Percentiles rank a stretch among this genome's conserved stretches.
These are phyloP conservation scores for Drosophila triauraria DNA, from an alignment of 1,140 invertebrate species.

Conservation along the genomic window DNA sequence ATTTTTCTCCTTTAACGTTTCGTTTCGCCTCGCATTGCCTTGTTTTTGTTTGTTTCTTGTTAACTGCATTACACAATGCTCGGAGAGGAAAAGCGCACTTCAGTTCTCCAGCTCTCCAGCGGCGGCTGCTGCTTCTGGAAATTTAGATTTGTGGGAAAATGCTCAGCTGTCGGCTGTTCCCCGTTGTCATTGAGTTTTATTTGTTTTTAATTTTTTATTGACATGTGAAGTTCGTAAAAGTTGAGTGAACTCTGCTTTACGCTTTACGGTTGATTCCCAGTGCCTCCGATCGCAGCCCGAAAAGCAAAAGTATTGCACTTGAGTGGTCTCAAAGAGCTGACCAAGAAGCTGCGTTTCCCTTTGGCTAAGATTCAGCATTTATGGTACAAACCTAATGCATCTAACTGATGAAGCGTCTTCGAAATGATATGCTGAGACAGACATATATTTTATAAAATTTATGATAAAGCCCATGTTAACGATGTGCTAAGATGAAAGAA, in stretches of 20 bases:
- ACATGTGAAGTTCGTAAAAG: slow-evolving; percentile 81
- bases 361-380: slow-evolving; percentile 17
- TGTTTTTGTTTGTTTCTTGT: slow-evolving; percentile 76
- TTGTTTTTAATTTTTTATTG: slow-evolving; percentile 83
- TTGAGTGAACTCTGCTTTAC: slow-evolving; percentile 71
- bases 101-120: slow-evolving; percentile 3
- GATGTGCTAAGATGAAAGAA: slow-evolving; percentile 10
- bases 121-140: slow-evolving; percentile 57
- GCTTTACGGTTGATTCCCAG: slow-evolving; percentile 48
- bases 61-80: slow-evolving; percentile 78
- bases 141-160: slow-evolving; percentile 79
- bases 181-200: slow-evolving; percentile 76
- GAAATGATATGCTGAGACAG: slow-evolving; percentile 14
- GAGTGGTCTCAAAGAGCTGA: slow-evolving; percentile 8
- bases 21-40: slow-evolving; percentile 14
- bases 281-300: slow-evolving; percentile 44
- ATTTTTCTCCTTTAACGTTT: slow-evolving; percentile 45
- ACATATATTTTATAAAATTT: slow-evolving; percentile 20
- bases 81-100: slow-evolving; percentile 42
- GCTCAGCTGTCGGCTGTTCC: slow-evolving; percentile 13
- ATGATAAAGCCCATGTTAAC: slow-evolving; percentile 1
- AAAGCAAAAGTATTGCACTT: slow-evolving; percentile 75
- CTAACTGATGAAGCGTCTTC: not conserved
- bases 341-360: slow-evolving; percentile 2
- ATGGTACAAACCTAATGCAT: slow-evolving; percentile 29